These are phyloP conservation scores for Gnathonemus echidnorhynchus DNA, from an alignment of 2,113 vertebrate genomes.

Conservation along the genomic window DNA sequence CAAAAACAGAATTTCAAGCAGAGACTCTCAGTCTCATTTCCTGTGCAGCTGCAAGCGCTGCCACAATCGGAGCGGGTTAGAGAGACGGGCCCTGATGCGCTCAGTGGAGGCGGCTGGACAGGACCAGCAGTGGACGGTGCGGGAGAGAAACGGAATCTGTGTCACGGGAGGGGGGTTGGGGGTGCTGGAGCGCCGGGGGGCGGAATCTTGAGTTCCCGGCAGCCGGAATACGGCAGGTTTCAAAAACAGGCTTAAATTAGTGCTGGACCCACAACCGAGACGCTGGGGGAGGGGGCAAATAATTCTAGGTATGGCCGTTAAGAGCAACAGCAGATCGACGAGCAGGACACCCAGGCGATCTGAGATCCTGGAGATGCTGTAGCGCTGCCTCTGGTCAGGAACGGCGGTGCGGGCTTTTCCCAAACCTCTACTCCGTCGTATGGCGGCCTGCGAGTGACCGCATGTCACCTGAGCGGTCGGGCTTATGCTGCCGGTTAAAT, in stretches of 20 bases:
- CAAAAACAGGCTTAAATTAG: not conserved
- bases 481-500: not conserved
- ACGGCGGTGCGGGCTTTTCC: not conserved
- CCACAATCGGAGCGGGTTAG: not conserved
- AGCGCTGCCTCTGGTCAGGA: not conserved
- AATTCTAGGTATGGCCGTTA: not conserved
- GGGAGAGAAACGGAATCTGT: not conserved
- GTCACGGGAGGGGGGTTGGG: not conserved
- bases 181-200: not conserved
- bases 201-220: not conserved
- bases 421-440: not conserved
- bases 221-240: not conserved
- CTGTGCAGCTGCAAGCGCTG: not conserved
- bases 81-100: not conserved
- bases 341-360: not conserved
- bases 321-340: not conserved
- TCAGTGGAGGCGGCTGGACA: not conserved
- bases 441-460: not conserved
- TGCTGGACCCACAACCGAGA: not conserved
- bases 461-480: not conserved
- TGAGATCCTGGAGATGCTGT: not conserved
- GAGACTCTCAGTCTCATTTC: not conserved
- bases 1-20: not conserved
- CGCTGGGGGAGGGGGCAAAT: not conserved
- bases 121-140: not conserved